Evolutionary conservation across 2,797 vertebrate genomes (phyloP).

Genomic region (Craterocephalus amniculus): DNA sequence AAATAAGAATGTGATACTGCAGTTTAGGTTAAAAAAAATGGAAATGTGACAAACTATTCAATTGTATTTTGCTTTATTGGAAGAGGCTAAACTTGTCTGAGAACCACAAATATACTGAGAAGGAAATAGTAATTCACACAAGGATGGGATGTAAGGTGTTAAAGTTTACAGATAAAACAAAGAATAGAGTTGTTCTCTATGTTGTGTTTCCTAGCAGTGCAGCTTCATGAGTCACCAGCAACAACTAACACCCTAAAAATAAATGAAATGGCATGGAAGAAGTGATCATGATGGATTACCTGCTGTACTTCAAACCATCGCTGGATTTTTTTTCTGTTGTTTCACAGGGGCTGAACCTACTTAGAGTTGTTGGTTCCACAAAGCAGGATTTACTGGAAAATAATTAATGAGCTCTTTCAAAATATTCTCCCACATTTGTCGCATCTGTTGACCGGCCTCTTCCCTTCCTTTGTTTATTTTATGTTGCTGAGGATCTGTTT

Average conservation of each 20-base stretch:
- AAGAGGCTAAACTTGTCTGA: not conserved
- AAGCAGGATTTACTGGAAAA: not conserved
- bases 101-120: not conserved
- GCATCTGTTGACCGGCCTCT: slow-evolving; percentile 5
- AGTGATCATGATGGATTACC: slow-evolving; percentile 11
- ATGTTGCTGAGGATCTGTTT: slow-evolving; percentile 15
- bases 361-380: not conserved
- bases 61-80: not conserved
- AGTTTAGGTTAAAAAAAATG: no score
- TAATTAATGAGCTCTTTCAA: not conserved
- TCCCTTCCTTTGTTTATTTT: not conserved
- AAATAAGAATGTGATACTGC: no score
- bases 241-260: slow-evolving; percentile 6
- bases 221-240: not conserved
- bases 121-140: not conserved
- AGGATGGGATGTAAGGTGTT: no score
- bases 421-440: not conserved
- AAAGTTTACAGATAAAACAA: no score
- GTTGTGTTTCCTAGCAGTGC: slow-evolving; percentile 15
- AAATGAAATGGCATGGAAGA: slow-evolving; percentile 2
- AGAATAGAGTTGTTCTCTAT: not conserved
- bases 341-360: not conserved
- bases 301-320: not conserved
- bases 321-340: slow-evolving; percentile 2
- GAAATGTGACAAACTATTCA: not conserved